phyloP scores from a whole-genome alignment of 2,888 invertebrate genomes.

The Drosophila cognata region DNA sequence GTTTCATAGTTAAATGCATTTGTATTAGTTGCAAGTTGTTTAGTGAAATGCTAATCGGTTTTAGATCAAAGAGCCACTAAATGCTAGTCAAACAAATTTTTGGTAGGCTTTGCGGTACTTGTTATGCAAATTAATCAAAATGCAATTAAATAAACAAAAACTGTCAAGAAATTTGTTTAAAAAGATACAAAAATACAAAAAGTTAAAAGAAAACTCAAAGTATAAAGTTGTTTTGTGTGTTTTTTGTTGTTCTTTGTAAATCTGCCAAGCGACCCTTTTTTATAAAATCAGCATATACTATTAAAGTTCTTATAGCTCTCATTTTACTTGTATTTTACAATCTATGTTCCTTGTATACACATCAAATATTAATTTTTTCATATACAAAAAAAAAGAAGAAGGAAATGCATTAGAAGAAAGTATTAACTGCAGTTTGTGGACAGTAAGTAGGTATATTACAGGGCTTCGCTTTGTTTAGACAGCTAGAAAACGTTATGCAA shows the following conservation, averaged over 20 bases:
- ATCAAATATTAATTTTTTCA: conserved; percentile 16
- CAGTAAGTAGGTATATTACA: conserved; percentile 40
- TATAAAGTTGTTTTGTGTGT: conserved; percentile 36
- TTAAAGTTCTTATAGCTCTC: conserved; percentile 10
- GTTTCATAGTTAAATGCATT: conserved; percentile 35
- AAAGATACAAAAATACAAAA: conserved; percentile 14
- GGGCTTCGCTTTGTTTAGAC: conserved; percentile 37
- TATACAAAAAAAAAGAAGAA: conserved; percentile 36
- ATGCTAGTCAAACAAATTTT: conserved; percentile 73
- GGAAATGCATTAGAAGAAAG: conserved; percentile 22
- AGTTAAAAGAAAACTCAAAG: conserved; percentile 17
- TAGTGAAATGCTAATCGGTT: conserved; percentile 69
- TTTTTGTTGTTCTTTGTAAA: conserved; percentile 40
- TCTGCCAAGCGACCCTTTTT: conserved; percentile 40
- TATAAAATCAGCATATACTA: conserved; percentile 15
- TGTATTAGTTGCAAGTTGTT: conserved; percentile 62
- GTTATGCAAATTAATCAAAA: conserved; percentile 74
- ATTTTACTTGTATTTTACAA: conserved; percentile 29
- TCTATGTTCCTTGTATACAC: conserved; percentile 28
- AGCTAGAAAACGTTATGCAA: conserved; percentile 46
- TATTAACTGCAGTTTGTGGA: conserved; percentile 25
- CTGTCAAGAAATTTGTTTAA: conserved; percentile 22
- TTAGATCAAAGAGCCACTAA: conserved; percentile 71
- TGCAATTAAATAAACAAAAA: conserved; percentile 61
- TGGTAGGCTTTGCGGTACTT: conserved; percentile 67